A percentile compares a stretch with the other conserved stretches of the same genome.
Evolutionary conservation across 1,140 invertebrate genomes (phyloP).

Genomic region (Neodiprion pinetum): DNA sequence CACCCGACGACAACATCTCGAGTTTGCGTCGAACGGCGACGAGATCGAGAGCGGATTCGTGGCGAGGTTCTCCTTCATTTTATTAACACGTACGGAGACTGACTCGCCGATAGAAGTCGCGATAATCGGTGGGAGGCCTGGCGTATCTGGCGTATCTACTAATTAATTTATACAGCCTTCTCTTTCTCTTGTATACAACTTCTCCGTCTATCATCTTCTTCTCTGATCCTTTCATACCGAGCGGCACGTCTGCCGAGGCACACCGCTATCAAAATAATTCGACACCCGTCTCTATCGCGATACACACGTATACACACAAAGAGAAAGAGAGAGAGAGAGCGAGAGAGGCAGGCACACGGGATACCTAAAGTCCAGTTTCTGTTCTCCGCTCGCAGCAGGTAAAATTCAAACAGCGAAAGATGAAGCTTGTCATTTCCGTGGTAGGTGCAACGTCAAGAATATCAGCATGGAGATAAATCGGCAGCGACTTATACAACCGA

Average conservation of each 20-base stretch:
- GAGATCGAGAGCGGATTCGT: too few species aligned
- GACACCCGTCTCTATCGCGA: background rate
- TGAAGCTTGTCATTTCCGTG: too few species aligned
- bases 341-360: background rate
- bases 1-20: too few species aligned
- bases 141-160: conserved; percentile 40
- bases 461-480: too few species aligned
- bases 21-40: too few species aligned
- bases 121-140: conserved; percentile 26
- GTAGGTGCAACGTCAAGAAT: too few species aligned
- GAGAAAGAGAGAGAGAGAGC: too few species aligned
- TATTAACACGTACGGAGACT: background rate
- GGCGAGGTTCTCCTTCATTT: background rate
- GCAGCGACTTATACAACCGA: background rate
- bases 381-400: too few species aligned
- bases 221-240: background rate
- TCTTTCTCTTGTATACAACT: background rate
- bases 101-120: conserved; percentile 1
- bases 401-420: too few species aligned
- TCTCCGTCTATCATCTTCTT: too few species aligned
- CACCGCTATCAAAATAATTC: conserved; percentile 5
- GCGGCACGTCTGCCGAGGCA: background rate
- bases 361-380: background rate
- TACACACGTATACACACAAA: too few species aligned
- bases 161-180: conserved; percentile 44